Conservation (phyloP, 2,113 vertebrate genomes). For the Sterrhoptilus dennistouni region DNA sequence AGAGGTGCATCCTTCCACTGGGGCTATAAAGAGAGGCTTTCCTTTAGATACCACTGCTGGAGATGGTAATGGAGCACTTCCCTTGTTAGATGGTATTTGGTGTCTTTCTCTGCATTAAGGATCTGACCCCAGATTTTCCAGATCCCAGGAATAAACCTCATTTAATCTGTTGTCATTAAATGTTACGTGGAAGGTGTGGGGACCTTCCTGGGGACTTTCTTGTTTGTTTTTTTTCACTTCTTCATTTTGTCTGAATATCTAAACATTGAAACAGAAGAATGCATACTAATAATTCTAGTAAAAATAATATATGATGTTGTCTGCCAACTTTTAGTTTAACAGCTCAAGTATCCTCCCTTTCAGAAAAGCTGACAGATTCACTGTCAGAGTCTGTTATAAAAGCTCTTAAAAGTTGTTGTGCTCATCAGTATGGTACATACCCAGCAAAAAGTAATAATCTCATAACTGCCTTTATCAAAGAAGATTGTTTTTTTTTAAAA, state of each 20-base stretch:
- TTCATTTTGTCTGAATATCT: background rate
- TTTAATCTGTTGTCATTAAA: background rate
- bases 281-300: background rate
- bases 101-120: background rate
- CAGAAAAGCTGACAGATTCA: background rate
- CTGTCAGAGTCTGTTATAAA: background rate
- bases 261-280: background rate
- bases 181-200: background rate
- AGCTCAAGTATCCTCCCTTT: background rate
- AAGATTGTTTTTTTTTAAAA: conserved; percentile 46
- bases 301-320: background rate
- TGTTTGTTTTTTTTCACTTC: background rate
- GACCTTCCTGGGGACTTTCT: background rate
- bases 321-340: background rate
- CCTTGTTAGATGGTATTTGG: background rate
- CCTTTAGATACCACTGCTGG: background rate
- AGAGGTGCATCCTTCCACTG: background rate
- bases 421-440: conserved; percentile 39
- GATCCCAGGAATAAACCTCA: background rate
- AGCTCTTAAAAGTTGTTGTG: conserved; percentile 48
- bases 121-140: background rate
- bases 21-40: background rate
- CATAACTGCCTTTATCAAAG: conserved; percentile 72
- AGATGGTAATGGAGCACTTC: background rate
- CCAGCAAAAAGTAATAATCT: conserved; percentile 78